Base-by-base conservation (phyloP, 2,888 invertebrate genomes). In the Apotomis turbidana region DNA sequence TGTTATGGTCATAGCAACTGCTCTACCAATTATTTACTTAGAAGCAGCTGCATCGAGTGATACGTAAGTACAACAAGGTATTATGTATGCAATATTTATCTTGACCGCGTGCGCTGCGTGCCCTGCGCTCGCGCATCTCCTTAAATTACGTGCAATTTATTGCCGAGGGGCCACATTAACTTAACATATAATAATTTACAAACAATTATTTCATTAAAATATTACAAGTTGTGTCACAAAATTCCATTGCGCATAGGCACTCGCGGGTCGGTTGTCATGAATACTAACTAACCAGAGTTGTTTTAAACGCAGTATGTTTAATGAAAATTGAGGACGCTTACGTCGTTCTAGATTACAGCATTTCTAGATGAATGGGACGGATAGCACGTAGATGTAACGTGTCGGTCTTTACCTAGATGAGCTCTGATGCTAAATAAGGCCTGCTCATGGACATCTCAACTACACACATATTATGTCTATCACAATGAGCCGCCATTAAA, bases 91-190 rank as follows among this genome's bases (percentile, higher is more conserved):
- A 85, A 83, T 87, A 82, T 86, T 88, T 86, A 86, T 85, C 81
- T 87, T 82, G 76, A 68, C 70, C 76, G 76, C 77, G 78, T 74
- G 71, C 77, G 77, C 77, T 55, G 75, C 74, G 71, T 66, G 66
- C 57, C 54, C 69, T 49, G 67, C 71, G 68, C 51, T 68, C 64
- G 68, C 64, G n/a, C 78, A 76, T 79, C 77, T 78, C 83, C 81
- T 85, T 81, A 87, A 90, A 89, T 89, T 88, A 87, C 79, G 81
- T 85, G 85, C 87, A 91, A 89, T 90, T 90, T 90, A 87, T 87
- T 85, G 82, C 86, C 82, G 78, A 83, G 83, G 83, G 85, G 81
- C 83, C 80, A 81, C 79, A 86, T 85, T 87, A 85, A 85, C 88
- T 88, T 89, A 89, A 85, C 86, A 83, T 84, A 86, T 81, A 85